Percentiles rank a stretch among this genome's conserved stretches.
Evolutionary conservation across 2,888 invertebrate species (phyloP).

Genomic region (Oscheius myriophilus): DNA sequence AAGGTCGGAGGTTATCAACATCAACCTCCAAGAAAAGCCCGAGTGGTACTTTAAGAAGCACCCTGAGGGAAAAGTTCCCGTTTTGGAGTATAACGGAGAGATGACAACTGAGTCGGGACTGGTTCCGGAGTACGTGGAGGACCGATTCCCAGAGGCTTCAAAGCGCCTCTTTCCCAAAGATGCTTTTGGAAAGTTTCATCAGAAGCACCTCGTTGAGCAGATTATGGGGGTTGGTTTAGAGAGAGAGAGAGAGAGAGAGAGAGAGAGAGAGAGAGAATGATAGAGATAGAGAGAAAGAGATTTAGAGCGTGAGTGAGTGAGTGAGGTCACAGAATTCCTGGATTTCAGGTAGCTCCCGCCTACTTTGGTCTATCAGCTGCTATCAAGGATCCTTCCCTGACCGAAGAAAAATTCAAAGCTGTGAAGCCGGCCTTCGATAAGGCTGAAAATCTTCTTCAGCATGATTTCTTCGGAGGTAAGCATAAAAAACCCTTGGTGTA

Average conservation of each 20-base stretch:
- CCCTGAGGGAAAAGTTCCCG: constrained; percentile 79
- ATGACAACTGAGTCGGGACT: constrained; percentile 80
- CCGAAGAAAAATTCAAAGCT: constrained; percentile 38
- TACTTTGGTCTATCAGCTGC: constrained; percentile 37
- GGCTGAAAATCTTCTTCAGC: constrained; percentile 46
- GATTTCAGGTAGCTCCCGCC: constrained; percentile 36
- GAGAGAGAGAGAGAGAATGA: too few relatives aligned
- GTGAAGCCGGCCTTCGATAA: constrained; percentile 45
- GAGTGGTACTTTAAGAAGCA: constrained; percentile 80
- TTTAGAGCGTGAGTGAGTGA: too few relatives aligned
- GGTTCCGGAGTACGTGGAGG: constrained; percentile 84
- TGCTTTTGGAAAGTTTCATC: constrained; percentile 79
- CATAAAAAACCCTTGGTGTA: too few relatives aligned
- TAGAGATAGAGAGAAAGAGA: too few relatives aligned
- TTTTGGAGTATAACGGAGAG: constrained; percentile 76
- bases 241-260: too few relatives aligned
- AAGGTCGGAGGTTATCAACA: constrained; percentile 45
- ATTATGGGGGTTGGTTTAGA: constrained; percentile 71
- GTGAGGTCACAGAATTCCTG: too few relatives aligned
- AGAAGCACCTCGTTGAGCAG: constrained; percentile 80
- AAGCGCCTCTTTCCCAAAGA: constrained; percentile 78
- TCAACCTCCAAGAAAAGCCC: constrained; percentile 76
- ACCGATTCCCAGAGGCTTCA: constrained; percentile 78
- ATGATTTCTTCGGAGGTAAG: constrained; percentile 53
- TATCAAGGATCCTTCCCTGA: constrained; percentile 35